Evolutionary conservation across 1,140 invertebrate species (phyloP).

Genomic region (Lasaia peninsularis): DNA sequence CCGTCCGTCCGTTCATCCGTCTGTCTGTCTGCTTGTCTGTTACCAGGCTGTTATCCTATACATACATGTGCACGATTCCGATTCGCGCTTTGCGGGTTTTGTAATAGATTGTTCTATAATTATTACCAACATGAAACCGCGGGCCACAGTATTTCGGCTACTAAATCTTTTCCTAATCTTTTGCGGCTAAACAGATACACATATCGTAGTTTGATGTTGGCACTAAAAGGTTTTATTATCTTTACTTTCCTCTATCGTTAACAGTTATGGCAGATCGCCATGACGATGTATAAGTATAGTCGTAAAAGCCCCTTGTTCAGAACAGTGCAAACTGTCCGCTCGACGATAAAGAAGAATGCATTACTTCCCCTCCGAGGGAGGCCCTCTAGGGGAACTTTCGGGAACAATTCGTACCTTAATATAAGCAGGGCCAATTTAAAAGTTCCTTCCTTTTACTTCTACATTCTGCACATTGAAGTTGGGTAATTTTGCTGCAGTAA

Average conservation of each 20-base stretch:
- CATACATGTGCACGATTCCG: too few relatives aligned
- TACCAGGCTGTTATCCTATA: too few relatives aligned
- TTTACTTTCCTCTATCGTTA: conserved; percentile 1
- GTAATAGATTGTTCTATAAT: too few relatives aligned
- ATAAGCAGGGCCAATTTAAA: conserved; percentile 59
- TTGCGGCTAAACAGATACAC: conserved; percentile 13
- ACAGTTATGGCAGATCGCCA: conserved; percentile 35
- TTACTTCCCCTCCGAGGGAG: conserved; percentile 62
- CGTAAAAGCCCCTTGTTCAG: conserved; percentile 63
- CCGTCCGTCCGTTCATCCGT: too few relatives aligned
- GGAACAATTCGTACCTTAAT: conserved; percentile 64
- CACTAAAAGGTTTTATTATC: conserved; percentile 6
- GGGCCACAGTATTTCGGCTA: too few relatives aligned
- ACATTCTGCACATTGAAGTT: conserved; percentile 20
- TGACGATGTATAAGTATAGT: conserved; percentile 61
- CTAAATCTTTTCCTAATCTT: not conserved
- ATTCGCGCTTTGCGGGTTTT: too few relatives aligned
- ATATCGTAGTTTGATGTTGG: conserved; percentile 35
- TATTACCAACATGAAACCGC: not conserved
- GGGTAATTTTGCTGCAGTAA: not conserved
- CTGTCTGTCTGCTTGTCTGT: too few relatives aligned
- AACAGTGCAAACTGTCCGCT: conserved; percentile 65
- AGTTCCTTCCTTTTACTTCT: conserved; percentile 52
- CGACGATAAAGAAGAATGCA: conserved; percentile 72
- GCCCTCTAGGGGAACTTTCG: conserved; percentile 55